Conservation (phyloP, 1,140 invertebrate genomes). For the Megalonaias nervosa region DNA sequence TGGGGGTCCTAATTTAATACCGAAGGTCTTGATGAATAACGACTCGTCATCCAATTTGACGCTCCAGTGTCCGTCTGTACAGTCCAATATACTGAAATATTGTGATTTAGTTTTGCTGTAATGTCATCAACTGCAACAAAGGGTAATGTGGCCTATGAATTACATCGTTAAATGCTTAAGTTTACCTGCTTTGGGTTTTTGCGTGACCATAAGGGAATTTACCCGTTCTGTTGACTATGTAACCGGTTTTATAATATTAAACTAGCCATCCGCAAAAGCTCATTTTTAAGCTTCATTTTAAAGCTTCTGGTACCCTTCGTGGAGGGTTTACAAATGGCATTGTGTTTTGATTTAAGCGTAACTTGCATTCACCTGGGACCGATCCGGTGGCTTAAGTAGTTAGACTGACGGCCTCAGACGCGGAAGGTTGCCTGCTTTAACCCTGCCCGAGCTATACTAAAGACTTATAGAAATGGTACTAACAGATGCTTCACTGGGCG, state of each 20-base stretch:
- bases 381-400: constrained; percentile 28
- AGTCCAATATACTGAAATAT: constrained; percentile 39
- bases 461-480: neutral
- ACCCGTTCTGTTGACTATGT: constrained; percentile 43
- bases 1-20: constrained; percentile 63
- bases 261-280: constrained; percentile 28
- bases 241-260: constrained; percentile 28
- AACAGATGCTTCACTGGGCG: neutral
- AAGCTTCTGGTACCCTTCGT: constrained; percentile 25
- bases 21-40: constrained; percentile 47
- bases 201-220: constrained; percentile 27
- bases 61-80: constrained; percentile 68
- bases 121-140: constrained; percentile 37
- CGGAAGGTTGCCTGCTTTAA: neutral
- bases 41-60: constrained; percentile 66
- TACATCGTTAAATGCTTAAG: constrained; percentile 71
- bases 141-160: constrained; percentile 62
- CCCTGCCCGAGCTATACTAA: neutral
- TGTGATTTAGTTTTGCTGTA: constrained; percentile 21
- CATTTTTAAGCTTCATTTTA: constrained; percentile 40
- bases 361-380: constrained; percentile 26
- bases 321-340: constrained; percentile 31
- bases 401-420: constrained; percentile 13
- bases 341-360: constrained; percentile 22
- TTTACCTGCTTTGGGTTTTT: constrained; percentile 49